These are phyloP conservation scores for Hippolais icterina DNA, from an alignment of 2,113 vertebrate species.

Conservation along the genomic window DNA sequence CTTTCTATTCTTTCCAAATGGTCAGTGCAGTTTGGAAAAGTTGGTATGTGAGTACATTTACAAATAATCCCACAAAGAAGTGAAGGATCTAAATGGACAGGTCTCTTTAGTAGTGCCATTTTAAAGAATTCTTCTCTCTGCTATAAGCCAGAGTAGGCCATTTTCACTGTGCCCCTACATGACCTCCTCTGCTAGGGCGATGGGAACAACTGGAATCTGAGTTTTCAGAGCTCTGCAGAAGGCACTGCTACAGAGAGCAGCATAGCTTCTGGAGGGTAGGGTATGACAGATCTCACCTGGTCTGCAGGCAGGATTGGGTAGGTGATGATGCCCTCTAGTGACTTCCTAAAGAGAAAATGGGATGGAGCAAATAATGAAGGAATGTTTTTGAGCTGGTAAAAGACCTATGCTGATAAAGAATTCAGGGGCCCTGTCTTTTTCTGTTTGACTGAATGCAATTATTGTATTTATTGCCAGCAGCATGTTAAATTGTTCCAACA, in stretches of 20 bases:
- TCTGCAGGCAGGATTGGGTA: neutral
- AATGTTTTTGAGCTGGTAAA: neutral
- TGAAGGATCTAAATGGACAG: neutral
- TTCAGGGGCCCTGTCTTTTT: neutral
- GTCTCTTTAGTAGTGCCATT: neutral
- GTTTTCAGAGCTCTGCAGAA: neutral
- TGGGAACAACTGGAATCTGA: neutral
- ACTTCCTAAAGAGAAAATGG: neutral
- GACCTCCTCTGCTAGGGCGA: neutral
- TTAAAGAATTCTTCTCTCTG: neutral
- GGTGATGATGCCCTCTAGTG: constrained; percentile 57
- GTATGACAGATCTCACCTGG: neutral
- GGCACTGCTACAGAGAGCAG: neutral
- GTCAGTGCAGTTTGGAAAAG: neutral
- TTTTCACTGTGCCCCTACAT: neutral
- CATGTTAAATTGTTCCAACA: neutral
- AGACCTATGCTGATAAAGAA: neutral
- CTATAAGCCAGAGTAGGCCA: neutral
- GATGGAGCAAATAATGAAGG: neutral
- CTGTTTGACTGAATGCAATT: neutral
- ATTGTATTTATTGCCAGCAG: neutral
- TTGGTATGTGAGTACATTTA: neutral
- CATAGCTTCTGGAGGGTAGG: fast-evolving
- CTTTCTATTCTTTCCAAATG: neutral
- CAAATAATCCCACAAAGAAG: neutral